phyloP scores from a whole-genome alignment of 2,113 vertebrate genomes.

The Uropsilus gracilis region DNA sequence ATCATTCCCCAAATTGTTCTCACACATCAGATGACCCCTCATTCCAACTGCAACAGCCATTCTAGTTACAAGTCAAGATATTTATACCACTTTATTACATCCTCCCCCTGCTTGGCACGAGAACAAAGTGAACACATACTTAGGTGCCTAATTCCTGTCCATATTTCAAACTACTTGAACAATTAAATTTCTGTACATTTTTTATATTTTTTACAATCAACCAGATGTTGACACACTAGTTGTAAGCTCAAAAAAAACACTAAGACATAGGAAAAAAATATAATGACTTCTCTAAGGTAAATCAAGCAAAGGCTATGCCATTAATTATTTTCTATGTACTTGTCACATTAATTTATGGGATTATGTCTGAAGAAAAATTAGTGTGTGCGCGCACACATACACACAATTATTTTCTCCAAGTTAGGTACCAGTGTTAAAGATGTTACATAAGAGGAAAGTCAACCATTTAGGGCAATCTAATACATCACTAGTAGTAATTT shows the following conservation, averaged over 20 bases:
- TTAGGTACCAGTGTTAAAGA: background rate
- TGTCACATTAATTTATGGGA: background rate
- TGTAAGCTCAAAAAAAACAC: background rate
- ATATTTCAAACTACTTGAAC: background rate
- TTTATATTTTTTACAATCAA: background rate
- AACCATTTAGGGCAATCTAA: background rate
- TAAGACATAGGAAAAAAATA: conserved; percentile 41
- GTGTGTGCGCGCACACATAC: background rate
- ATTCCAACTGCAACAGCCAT: background rate
- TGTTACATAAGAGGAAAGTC: background rate
- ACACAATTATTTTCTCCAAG: background rate
- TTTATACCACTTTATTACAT: background rate
- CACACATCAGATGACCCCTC: background rate
- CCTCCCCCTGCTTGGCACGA: background rate
- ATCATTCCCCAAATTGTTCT: background rate
- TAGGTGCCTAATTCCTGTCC: background rate
- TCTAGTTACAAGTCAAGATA: background rate
- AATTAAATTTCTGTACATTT: background rate
- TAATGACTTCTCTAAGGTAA: background rate
- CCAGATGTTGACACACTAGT: background rate
- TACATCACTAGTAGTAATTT: background rate
- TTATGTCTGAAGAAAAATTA: background rate
- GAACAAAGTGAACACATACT: background rate
- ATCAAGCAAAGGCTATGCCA: background rate
- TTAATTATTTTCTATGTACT: conserved; percentile 14